Conservation (phyloP, 2,113 vertebrate species). For the Anoplopoma fimbria region DNA sequence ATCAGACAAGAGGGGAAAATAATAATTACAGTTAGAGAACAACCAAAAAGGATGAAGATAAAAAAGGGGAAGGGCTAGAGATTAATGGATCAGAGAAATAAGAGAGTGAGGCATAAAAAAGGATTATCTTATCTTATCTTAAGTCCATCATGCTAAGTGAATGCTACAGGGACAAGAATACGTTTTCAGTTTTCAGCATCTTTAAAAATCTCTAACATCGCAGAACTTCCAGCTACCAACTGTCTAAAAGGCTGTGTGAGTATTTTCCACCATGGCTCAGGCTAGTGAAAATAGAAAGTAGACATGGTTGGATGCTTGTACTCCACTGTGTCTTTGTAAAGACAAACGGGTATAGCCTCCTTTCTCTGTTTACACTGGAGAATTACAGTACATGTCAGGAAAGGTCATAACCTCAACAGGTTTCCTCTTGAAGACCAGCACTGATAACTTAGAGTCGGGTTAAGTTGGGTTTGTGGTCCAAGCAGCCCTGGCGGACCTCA, state of each 20-base stretch:
- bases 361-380: background rate
- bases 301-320: background rate
- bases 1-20: background rate
- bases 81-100: conserved; percentile 5
- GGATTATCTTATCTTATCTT: no score
- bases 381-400: background rate
- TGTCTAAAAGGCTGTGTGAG: background rate
- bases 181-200: background rate
- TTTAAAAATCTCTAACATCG: background rate
- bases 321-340: background rate
- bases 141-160: background rate
- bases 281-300: background rate
- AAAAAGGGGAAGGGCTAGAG: background rate
- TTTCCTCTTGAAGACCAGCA: conserved; percentile 8
- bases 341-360: background rate
- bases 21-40: conserved; percentile 18
- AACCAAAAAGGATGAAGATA: conserved; percentile 7
- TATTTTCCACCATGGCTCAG: background rate
- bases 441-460: conserved; percentile 34
- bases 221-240: background rate
- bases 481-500: conserved; percentile 19
- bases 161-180: background rate
- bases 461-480: conserved; percentile 44
- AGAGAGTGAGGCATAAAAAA: no score
- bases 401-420: conserved; percentile 21